Percentiles rank a stretch among this genome's conserved stretches.
These are phyloP conservation scores for Galeopterus variegatus DNA, from an alignment of 2,113 vertebrate species.

Conservation along the genomic window DNA sequence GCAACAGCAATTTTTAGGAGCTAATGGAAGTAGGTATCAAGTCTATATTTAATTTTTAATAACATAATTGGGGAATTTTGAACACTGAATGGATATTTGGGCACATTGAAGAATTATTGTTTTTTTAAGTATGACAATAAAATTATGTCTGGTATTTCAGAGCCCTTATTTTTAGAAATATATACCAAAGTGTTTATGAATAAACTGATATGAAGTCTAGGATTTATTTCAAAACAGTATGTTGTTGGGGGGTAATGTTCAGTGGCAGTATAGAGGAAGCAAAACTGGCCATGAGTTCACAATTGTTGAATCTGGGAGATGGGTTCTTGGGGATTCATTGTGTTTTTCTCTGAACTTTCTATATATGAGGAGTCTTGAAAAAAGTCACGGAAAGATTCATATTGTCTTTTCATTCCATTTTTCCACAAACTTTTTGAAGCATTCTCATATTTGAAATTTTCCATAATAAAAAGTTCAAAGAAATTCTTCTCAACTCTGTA, in stretches of 20 bases:
- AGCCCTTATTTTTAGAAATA: neutral
- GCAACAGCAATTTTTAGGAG: slow-evolving; percentile 94
- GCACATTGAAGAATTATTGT: neutral
- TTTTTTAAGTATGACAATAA: neutral
- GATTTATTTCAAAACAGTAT: slow-evolving; percentile 14
- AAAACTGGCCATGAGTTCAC: neutral
- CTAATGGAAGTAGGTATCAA: slow-evolving; percentile 91
- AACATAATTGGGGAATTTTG: neutral
- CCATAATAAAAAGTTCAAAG: neutral
- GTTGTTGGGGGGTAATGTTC: neutral
- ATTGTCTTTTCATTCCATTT: too few relatives aligned
- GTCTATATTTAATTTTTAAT: slow-evolving; percentile 24
- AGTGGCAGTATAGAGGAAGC: neutral
- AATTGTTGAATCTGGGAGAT: neutral
- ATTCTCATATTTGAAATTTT: slow-evolving; percentile 25
- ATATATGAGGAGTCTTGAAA: neutral
- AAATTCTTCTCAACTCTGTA: neutral
- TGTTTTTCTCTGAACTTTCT: neutral
- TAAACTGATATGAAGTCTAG: neutral
- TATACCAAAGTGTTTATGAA: neutral
- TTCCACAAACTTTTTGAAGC: too few relatives aligned
- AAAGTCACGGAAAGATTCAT: too few relatives aligned
- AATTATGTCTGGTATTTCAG: neutral
- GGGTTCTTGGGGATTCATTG: neutral
- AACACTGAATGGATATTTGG: neutral